Evolutionary conservation across 2,888 invertebrate genomes (phyloP), one percentile per base, ranked within the genome.

Genomic region (Argyresthia goedartella): DNA sequence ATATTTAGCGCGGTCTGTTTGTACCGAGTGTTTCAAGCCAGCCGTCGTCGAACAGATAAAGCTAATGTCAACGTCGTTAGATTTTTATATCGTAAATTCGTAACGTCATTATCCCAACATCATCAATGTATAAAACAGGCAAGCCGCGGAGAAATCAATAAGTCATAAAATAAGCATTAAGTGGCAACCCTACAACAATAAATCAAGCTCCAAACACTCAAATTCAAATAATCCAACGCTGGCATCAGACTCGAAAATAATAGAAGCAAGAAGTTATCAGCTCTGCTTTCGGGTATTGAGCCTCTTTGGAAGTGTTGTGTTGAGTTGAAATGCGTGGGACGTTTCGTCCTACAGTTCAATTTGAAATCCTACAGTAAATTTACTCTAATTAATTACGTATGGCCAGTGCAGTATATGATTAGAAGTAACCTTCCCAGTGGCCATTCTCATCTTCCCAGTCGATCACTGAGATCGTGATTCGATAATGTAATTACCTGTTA

Each of bases 401-500:
- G 60, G 58, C 57, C 67, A 64, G 65, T 60, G 64, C 16, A 44
- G 64, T 69, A 63, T 73, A 70, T 71, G 73, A 74, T 75, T 72
- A 73, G 64, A 65, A 57, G 63, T 60, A 78, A 71, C 71, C 75
- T 73, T 70, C 75, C 66, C 63, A 70, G 71, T 67, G 64, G 64
- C 60, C 67, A 69, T 71, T 77, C 74, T 75, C 80, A 76, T 82
- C 80, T 77, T 69, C 73, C 62, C 60, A 61, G 65, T 64, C 76
- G 72, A 78, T 79, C 76, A 76, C 71, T 67, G 62, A 69, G 69
- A 73, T 82, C 85, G 82, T 84, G 82, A 81, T 80, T 76, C 76
- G 67, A 80, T 79, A 76, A 78, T 75, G 79, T 81, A 81, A 84
- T 82, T 82, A 79, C 73, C 67, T 70, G 71, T 77, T 76, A 79